Conservation (phyloP, 2,797 vertebrate species). For the Danio choprae region DNA sequence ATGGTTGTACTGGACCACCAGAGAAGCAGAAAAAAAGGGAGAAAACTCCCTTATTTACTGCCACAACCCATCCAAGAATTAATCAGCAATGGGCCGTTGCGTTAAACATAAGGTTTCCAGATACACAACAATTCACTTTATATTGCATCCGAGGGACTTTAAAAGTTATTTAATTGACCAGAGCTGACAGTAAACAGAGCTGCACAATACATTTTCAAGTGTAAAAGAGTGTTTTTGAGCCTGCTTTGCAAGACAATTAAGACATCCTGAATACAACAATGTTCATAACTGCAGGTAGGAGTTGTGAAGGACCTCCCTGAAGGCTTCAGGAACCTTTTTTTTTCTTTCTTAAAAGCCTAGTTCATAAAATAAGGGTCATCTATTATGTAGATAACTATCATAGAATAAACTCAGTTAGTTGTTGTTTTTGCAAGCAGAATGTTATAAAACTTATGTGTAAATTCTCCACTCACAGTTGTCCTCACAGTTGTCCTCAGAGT, state of each 20-base stretch:
- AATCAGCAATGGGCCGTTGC: background rate
- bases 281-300: background rate
- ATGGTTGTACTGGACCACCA: slow-evolving; percentile 22
- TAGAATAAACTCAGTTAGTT: background rate
- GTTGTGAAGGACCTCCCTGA: slow-evolving; percentile 5
- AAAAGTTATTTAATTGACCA: slow-evolving; percentile 17
- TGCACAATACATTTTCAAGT: background rate
- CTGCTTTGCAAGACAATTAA: slow-evolving; percentile 8
- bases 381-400: background rate
- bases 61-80: slow-evolving; percentile 8
- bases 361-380: background rate
- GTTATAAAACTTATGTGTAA: background rate
- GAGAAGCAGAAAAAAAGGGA: slow-evolving; percentile 21
- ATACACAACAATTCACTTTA: slow-evolving; percentile 13
- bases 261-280: background rate
- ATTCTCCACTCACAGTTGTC: background rate
- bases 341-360: background rate
- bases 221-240: background rate
- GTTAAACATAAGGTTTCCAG: background rate
- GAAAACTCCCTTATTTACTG: slow-evolving; percentile 25
- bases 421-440: slow-evolving; percentile 6
- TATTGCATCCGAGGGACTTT: background rate
- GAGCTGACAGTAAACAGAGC: slow-evolving; percentile 11
- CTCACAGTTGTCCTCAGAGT: background rate
- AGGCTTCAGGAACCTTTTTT: background rate